Percentiles rank a stretch among this genome's conserved stretches.
These are phyloP conservation scores for Crambe crambe DNA, from an alignment of 37 sponge, comb jelly and placozoan species.

Conservation along the genomic window DNA sequence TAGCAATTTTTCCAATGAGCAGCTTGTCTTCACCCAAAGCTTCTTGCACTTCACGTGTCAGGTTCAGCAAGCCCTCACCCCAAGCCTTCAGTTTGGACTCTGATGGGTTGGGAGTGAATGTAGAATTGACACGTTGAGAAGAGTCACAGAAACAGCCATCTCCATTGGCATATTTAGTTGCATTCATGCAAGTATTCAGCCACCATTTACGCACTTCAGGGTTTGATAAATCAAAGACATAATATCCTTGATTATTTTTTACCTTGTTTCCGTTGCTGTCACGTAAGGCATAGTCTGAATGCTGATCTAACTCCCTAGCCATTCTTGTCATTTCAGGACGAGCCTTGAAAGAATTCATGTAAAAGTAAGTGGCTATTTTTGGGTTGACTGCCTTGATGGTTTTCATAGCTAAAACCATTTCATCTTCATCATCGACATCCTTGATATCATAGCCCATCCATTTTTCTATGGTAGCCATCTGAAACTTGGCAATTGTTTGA, in stretches of 20 bases:
- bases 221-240: too few relatives aligned
- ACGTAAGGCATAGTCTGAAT: constrained; percentile 12
- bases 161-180: constrained; percentile 33
- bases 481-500: constrained; percentile 26
- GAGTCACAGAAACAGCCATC: constrained; percentile 67
- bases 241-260: not conserved
- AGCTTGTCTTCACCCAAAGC: constrained; percentile 35
- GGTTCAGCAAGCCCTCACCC: constrained; percentile 24
- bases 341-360: constrained; percentile 42
- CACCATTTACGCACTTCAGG: too few relatives aligned
- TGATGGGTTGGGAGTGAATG: constrained; percentile 16
- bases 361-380: constrained; percentile 19
- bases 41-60: constrained; percentile 35
- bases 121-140: constrained; percentile 8
- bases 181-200: too few relatives aligned
- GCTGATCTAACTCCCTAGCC: constrained; percentile 16
- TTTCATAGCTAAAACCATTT: constrained; percentile 22
- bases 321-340: constrained; percentile 33
- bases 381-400: constrained; percentile 22
- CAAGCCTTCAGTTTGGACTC: constrained; percentile 17
- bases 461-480: constrained; percentile 64
- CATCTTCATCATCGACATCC: constrained; percentile 37
- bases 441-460: constrained; percentile 26
- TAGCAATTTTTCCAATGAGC: constrained; percentile 16
- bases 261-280: constrained; percentile 15